Evolutionary conservation across 2,797 vertebrate species (phyloP).

Genomic region (Rhyacichthys aspro): DNA sequence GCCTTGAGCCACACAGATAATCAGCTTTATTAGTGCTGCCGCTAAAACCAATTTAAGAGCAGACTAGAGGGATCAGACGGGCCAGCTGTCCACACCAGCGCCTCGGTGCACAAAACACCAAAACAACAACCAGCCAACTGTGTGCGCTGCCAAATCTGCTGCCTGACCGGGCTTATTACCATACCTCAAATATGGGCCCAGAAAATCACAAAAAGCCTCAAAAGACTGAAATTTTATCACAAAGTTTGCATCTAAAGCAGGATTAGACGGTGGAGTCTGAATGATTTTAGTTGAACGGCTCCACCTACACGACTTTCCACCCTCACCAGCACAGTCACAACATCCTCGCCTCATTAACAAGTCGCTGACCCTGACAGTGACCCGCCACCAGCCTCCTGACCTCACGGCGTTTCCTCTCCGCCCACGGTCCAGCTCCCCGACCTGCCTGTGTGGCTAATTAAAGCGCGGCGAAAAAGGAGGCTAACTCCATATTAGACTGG

Average conservation of each 20-base stretch:
- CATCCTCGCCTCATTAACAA: conserved; percentile 38
- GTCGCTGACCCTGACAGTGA: conserved; percentile 44
- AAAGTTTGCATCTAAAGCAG: background rate
- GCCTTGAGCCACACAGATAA: conserved; percentile 89
- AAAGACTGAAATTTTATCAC: background rate
- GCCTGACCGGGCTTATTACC: conserved; percentile 52
- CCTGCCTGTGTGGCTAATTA: conserved; percentile 39
- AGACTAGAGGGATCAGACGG: conserved; percentile 92
- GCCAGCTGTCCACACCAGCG: conserved; percentile 90
- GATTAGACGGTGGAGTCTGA: background rate
- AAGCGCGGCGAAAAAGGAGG: conserved; percentile 79
- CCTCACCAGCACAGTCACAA: conserved; percentile 30
- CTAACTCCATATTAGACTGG: conserved; percentile 81
- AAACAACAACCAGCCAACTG: conserved; percentile 65
- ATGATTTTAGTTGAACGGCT: conserved; percentile 1
- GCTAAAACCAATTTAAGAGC: conserved; percentile 94
- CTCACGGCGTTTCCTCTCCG: conserved; percentile 45
- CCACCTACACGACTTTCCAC: conserved; percentile 10
- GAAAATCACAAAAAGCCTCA: conserved; percentile 9
- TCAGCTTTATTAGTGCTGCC: conserved; percentile 93
- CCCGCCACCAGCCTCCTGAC: conserved; percentile 34
- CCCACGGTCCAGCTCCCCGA: conserved; percentile 18
- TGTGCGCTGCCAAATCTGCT: conserved; percentile 48
- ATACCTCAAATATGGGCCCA: conserved; percentile 22
- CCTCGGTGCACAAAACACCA: conserved; percentile 61